Base-by-base conservation (phyloP, 2,113 vertebrate species). In the Campylorhamphus procurvoides region DNA sequence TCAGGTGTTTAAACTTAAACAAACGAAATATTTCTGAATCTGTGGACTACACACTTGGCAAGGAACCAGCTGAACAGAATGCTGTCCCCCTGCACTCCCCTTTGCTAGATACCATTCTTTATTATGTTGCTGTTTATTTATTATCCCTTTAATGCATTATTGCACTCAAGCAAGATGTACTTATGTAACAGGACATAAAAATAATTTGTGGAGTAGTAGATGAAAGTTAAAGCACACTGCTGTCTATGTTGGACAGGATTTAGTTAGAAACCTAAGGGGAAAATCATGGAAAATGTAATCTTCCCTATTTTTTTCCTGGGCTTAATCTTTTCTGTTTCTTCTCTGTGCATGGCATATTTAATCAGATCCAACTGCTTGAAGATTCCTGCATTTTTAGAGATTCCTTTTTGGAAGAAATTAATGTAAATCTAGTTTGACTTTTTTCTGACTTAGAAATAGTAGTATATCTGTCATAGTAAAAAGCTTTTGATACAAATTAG, bases 361-460 rank as follows among this genome's bases (percentile, higher is more conserved):
- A 92, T 86, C 60, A 84, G 49, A 87, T 62, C 47, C 31, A 68
- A 80, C 52, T 74, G 24, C 63, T 31, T 90, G 74, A 93, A 78
- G 17, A 85, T 84, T 82, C 29, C 15, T 93, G 24, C 27, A 25
- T 87, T 49, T 79, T 89, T 66, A 74, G 17, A 78, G 77, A 74
- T 74, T 35, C 25, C n/a, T 75, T 88, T 40, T 60, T 88, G 40
- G 28, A 90, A 91, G 35, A 90, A 92, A 66, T 28, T 44, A 80
- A 86, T 84, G 77, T 66, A 88, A 93, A 80, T 84, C 22, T 83
- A 91, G 31, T 89, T 93, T 88, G 18, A 53, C 46, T 71, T 84
- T 88, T 96, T 76, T 74, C 33, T 53, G 7, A 68, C 35, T 68
- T 52, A 74, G 37, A 80, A 89, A 53, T 79, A 64, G 47, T 84